Evolutionary conservation across 1,140 invertebrate species (phyloP).

Genomic region (Lucilia cuprina): DNA sequence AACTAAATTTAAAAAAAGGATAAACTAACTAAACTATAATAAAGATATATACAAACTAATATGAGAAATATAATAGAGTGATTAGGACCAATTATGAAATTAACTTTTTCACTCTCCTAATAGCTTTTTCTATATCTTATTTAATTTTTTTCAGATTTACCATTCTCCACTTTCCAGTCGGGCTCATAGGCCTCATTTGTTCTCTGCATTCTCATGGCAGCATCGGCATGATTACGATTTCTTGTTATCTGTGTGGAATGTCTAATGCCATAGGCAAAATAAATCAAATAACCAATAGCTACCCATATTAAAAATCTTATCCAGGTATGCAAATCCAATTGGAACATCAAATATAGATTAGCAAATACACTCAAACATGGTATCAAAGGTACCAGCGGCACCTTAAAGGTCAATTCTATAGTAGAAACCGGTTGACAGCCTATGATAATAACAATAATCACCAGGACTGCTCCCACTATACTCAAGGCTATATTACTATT

Average conservation of each 20-base stretch:
- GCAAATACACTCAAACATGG: slow-evolving; percentile 84
- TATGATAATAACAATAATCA: slow-evolving; percentile 53
- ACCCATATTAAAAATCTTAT: slow-evolving; percentile 85
- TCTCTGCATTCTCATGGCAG: slow-evolving; percentile 51
- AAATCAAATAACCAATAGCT: slow-evolving; percentile 71
- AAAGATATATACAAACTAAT: neutral
- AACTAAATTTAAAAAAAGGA: neutral
- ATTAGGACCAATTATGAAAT: no score
- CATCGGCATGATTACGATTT: slow-evolving; percentile 48
- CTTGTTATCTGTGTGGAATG: slow-evolving; percentile 62
- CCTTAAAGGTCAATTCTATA: slow-evolving; percentile 67
- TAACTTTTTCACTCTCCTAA: no score
- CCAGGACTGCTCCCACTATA: slow-evolving; percentile 47
- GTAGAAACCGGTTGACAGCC: slow-evolving; percentile 53
- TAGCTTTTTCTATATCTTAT: no score
- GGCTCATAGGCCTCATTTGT: slow-evolving; percentile 55
- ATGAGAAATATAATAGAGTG: no score
- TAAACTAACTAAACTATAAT: neutral
- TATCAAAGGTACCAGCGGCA: slow-evolving; percentile 84
- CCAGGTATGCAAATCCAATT: slow-evolving; percentile 84
- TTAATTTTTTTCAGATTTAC: neutral
- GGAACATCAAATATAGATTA: slow-evolving; percentile 89
- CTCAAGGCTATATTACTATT: slow-evolving; percentile 47
- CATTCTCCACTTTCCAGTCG: slow-evolving; percentile 52
- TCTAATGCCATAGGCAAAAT: slow-evolving; percentile 68